Evolutionary conservation across 1,140 invertebrate species (phyloP), one percentile per base, ranked within the genome.

Genomic region (Penaeus chinensis): DNA sequence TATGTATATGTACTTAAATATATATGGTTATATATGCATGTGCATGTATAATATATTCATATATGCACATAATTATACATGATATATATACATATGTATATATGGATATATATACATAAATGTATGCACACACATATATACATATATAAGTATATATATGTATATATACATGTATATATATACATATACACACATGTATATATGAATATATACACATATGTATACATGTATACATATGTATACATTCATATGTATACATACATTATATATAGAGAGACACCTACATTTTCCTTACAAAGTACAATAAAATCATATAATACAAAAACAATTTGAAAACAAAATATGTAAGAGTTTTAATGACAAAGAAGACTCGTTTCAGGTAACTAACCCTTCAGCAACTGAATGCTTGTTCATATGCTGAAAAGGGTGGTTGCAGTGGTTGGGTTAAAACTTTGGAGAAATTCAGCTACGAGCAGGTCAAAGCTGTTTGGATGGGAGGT

Each of bases 161-260:
- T 81, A 63, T 81, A 81, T 63, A 81, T 81, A 81, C 65, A 81
- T 81, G 65, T 81, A 63, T 81, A 81, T 81, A 81, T 81, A 81
- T 81, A 81, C 65, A 81, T 63, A 81, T 81, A 81, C 32, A 81
- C 65, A 81, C 32, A 81, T 81, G 65, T 81, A 81, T 81, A 81
- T 81, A 81, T 81, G 65, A 3, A 81, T 81, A 37, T 63, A 65
- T 81, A 81, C 65, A 81, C 61, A 81, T 65, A 61, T 62, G 61
- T 81, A 65, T 81, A 62, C 5, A 61, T 81, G 5, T 81, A 81
- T 81, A 3, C 7, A 81, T 5, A 81, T 81, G 61, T 81, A 81
- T 65, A 63, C 61, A 81, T 81, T 65, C 65, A 81, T 81, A 81
- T 81, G 65, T 65, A 81, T 81, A 81, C 61, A 81, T 81, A 81